Evolutionary conservation across 1,140 invertebrate genomes (phyloP), one percentile per base, ranked within the genome.

Genomic region (Drosophila yakuba): DNA sequence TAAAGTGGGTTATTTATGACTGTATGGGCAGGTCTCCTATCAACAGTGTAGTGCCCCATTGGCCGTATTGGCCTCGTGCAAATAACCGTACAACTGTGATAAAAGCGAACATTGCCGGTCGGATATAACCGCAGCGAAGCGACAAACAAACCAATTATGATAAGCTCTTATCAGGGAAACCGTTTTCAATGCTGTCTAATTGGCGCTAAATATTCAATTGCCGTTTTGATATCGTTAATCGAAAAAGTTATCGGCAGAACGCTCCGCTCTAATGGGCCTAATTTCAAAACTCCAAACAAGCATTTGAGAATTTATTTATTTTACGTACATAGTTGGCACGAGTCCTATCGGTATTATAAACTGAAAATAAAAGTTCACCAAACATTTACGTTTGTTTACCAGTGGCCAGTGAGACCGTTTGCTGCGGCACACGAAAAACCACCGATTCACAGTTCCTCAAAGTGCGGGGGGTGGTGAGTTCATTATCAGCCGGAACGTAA

Each of bases 1-100:
- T 76, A 83, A 89, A 89, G 79, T 88, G 83, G 84, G 84, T 89
- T 88, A 88, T 88, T 76, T 82, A 88, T 66, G 75, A 74, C 56
- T 64, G 48, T 36, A 61, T 45, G 59, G 64, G 74, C 48, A 78
- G 17, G 47, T 20, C 62, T 55, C 39, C 63, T 86, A 89, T 88
- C 84, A 76, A 35, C 32, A n/a, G 8, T 54, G 38, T 52, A 63
- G 41, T 28, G 75, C 43, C 20, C 51, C 7, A 38, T 52, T 15
- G 64, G 64, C 54, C 39, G 38, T 44, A 56, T 64, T 45, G 41
- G 48, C 47, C 8, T 17, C 14, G 12, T 66, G 43, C 39, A 63
- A 67, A 54, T 35, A 5, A 7, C 11, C 41, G 39, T 39, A 23
- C 15, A 57, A 45, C 59, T 67, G 66, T 61, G 38, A 14, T 15